Evolutionary conservation across 2,797 vertebrate genomes (phyloP).

Genomic region (Catharus ustulatus): DNA sequence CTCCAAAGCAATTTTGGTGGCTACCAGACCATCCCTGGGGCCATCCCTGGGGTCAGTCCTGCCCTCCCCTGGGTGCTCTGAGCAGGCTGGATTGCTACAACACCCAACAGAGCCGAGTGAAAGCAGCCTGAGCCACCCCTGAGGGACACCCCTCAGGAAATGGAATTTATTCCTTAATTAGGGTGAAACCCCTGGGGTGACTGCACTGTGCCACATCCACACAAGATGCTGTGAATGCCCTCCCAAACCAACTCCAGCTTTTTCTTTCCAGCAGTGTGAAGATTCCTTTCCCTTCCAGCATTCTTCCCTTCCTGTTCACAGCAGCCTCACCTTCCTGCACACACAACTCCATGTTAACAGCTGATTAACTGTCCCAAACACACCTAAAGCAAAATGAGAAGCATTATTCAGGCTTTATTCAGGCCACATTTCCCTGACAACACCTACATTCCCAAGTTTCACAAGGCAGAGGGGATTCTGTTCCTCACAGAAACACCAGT

Average conservation of each 20-base stretch:
- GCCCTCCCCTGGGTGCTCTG: background rate
- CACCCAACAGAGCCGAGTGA: background rate
- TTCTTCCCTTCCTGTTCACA: background rate
- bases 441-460: background rate
- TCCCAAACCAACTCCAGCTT: background rate
- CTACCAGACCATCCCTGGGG: background rate
- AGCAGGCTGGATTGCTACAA: background rate
- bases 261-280: background rate
- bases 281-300: background rate
- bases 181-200: background rate
- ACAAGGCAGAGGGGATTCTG: background rate
- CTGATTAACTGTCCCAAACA: background rate
- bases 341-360: background rate
- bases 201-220: background rate
- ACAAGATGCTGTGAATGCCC: background rate
- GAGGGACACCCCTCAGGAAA: fast-evolving
- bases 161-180: background rate
- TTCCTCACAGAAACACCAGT: background rate
- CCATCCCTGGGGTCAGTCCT: background rate
- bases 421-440: background rate
- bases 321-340: background rate
- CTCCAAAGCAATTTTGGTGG: background rate
- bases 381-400: background rate
- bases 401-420: background rate
- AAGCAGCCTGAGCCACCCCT: background rate